Percentiles rank a stretch among this genome's conserved stretches.
Evolutionary conservation across 2,888 invertebrate genomes (phyloP).

Genomic region (Agrilus mali): DNA sequence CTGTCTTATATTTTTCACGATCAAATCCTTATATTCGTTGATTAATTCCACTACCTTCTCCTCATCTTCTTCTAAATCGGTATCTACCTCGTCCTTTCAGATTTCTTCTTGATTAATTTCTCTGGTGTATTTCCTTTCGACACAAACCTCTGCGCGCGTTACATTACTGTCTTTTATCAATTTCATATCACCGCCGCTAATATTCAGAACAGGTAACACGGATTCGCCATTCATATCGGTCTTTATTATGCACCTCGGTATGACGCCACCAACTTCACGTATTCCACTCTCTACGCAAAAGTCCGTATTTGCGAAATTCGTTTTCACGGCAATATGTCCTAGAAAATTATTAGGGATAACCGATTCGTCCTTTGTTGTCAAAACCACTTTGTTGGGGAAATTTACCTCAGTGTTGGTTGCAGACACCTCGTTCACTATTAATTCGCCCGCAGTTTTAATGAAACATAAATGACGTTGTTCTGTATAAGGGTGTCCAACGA

Average conservation of each 20-base stretch:
- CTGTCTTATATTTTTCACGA: constrained; percentile 9
- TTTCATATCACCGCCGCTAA: neutral
- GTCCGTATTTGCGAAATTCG: neutral
- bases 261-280: constrained; percentile 3
- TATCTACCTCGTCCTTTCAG: neutral
- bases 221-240: constrained; percentile 8
- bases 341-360: too few relatives aligned
- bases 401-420: too few relatives aligned
- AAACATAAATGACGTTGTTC: too few relatives aligned
- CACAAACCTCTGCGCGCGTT: neutral
- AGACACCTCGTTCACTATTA: too few relatives aligned
- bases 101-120: constrained; percentile 1
- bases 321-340: neutral
- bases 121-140: neutral
- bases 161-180: neutral
- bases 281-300: neutral
- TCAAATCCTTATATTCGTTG: constrained; percentile 5
- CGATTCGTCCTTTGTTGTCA: too few relatives aligned
- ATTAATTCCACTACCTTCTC: neutral
- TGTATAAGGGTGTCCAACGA: too few relatives aligned
- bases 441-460: too few relatives aligned
- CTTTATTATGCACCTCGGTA: constrained; percentile 9
- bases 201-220: constrained; percentile 7
- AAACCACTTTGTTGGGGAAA: too few relatives aligned
- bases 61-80: neutral